Base-by-base conservation (phyloP, 2,113 vertebrate genomes). In the Misgurnus anguillicaudatus region DNA sequence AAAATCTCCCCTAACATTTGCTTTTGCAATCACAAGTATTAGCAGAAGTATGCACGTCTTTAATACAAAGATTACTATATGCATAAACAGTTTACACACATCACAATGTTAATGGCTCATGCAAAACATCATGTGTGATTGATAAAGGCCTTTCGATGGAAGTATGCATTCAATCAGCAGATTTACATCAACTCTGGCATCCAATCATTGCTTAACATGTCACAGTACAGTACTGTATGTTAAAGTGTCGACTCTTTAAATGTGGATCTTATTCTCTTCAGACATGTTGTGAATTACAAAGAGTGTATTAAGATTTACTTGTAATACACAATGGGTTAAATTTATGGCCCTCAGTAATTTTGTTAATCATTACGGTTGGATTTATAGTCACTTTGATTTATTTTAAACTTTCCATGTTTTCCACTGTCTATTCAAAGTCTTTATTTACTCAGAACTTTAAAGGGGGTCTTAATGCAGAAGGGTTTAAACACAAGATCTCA, bases 241-340 rank as follows among this genome's bases (percentile, higher is more conserved):
- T 2, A 31, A 31, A 31, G 2, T 72, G 39, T 72, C 9, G 19
- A 48, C 17, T 58, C 51, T 31, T 55, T 42, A 21, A 45, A 68
- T 41, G 10, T 42, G 9, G 5, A 55, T 17, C 21, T 47, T 17
- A 17, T 79, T 61, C 13, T 11, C 24, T 74, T 13, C 69, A 51
- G 14, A 14, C n/a, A 14, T 51, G 14, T 48, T 10, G 38, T 16
- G 66, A 47, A 80, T 57, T 45, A 65, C n/a, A 36, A 55, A 42
- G 31, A 51, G 19, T 4, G 13, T 21, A 62, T 76, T 71, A 65
- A 45, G 14, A 55, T 63, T 24, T n/a, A 13, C 6, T 24, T 75
- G 64, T 76, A 71, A 83, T 70, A 71, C 41, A 71, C 24, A 17
- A 63, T 38, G 19, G 21, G 42, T 62, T 58, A 3, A 70, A 71